Evolutionary conservation across 1,140 invertebrate species (phyloP), one percentile per base, ranked within the genome.

Genomic region (Drusus annulatus): DNA sequence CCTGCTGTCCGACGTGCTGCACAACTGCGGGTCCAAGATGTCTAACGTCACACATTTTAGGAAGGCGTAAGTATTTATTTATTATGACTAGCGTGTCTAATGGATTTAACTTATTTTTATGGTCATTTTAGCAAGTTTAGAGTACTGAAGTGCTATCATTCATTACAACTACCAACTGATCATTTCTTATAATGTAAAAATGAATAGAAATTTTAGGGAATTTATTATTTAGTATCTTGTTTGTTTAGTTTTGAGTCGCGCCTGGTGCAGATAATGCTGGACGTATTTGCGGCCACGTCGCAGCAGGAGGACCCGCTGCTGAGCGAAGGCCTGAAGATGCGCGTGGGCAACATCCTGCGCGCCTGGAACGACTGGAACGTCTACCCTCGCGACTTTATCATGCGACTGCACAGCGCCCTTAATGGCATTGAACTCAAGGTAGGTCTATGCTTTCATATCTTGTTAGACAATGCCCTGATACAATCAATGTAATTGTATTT

Each of bases 341-440:
- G 98, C 79, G 95, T 99, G n/a, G 95, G 98, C 91, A 92, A 94
- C 85, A 96, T 97, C 85, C 95, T 99, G 86, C 93, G 96, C 86
- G 97, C 98, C 2, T 99, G 98, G 98, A 97, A 99, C 89, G 99
- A 99, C 85, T 99, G 98, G 95, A 93, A 96, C 36, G 94, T 99
- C 68, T 99, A 99, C 91, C 96, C 98, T 0, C 95, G 95, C 84
- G 98, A 99, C 80, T 97, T 97, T 88, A 90, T 99, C 31, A 93
- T 96, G 63, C 94, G 94, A 86, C 89, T 99, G 54, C 96, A 98
- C 86, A 97, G 98, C 87, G 92, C 96, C 13, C 99, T 99, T 85
- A 89, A 97, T 13, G 97, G 97, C 3, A 86, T 86, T 2, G 36
- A 45, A 2, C 36, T 45, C 8, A 45, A 45, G 36, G 36, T 45